phyloP scores from a whole-genome alignment of 2,113 vertebrate genomes.

The Oxyura jamaicensis region DNA sequence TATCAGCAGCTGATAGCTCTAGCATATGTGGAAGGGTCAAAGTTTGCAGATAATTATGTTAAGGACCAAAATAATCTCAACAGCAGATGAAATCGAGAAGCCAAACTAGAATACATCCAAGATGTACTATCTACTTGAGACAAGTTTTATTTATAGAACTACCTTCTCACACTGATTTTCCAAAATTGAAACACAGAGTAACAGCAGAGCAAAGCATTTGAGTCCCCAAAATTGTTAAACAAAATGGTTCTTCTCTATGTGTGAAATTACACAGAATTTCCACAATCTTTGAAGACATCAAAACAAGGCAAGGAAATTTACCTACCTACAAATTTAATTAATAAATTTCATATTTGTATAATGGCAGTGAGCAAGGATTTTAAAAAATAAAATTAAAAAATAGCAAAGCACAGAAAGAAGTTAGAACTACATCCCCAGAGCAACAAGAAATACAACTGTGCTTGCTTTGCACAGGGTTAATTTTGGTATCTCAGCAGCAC shows the following conservation, averaged over 20 bases:
- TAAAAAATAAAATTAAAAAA: neutral
- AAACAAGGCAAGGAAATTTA: neutral
- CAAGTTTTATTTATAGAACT: neutral
- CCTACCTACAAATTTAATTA: neutral
- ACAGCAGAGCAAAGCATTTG: neutral
- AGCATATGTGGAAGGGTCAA: neutral
- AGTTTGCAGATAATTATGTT: neutral
- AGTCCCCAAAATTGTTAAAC: neutral
- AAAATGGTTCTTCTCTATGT: neutral
- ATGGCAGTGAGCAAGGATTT: neutral
- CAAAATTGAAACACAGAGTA: neutral
- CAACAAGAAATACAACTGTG: neutral
- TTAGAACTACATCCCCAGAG: neutral
- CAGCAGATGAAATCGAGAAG: neutral
- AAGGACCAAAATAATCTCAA: neutral
- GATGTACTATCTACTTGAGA: neutral
- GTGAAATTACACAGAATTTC: neutral
- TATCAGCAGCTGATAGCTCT: neutral
- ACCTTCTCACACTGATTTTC: neutral
- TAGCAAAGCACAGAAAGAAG: neutral
- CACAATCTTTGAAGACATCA: neutral
- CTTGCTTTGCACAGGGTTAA: slow-evolving; percentile 42
- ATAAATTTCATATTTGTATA: neutral
- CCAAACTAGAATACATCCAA: neutral
- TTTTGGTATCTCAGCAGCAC: neutral